Percentiles rank a stretch among this genome's conserved stretches.
Conservation (phyloP, 2,888 invertebrate species). For the Agrochola lychnidis region DNA sequence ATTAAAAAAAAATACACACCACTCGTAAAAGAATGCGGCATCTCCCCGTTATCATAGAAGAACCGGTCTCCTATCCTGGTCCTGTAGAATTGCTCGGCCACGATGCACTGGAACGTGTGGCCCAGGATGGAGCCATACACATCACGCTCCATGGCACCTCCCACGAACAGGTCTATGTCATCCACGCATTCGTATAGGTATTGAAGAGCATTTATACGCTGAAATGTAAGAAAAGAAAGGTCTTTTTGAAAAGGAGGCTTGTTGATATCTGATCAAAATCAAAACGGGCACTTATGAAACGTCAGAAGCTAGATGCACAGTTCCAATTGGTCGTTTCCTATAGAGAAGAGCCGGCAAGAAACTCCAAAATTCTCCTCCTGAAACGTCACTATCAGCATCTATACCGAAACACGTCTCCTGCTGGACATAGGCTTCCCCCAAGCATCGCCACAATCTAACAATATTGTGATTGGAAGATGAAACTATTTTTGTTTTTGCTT, state of each 20-base stretch:
- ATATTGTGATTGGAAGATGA: neutral
- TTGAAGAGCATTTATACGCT: slow-evolving; percentile 93
- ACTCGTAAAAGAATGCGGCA: slow-evolving; percentile 92
- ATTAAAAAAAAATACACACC: slow-evolving; percentile 79
- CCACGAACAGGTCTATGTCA: slow-evolving; percentile 96
- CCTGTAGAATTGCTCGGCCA: slow-evolving; percentile 96
- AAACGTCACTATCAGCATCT: no score
- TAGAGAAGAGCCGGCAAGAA: no score
- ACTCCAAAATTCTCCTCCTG: no score
- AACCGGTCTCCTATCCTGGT: slow-evolving; percentile 96
- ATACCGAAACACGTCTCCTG: neutral
- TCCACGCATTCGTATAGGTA: slow-evolving; percentile 94
- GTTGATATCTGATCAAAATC: no score
- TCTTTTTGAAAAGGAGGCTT: neutral
- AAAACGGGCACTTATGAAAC: no score
- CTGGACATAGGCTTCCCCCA: neutral
- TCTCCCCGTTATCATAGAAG: slow-evolving; percentile 94
- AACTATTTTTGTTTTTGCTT: neutral
- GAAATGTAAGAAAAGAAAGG: slow-evolving; percentile 13
- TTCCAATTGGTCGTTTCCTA: no score
- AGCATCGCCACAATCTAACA: neutral
- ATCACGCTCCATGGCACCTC: slow-evolving; percentile 94
- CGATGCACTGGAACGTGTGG: slow-evolving; percentile 96
- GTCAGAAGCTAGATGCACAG: no score
- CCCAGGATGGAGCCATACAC: slow-evolving; percentile 95